These are phyloP conservation scores for Tenualosa thibaudeaui DNA, from an alignment of 2,797 vertebrate species.

Conservation along the genomic window DNA sequence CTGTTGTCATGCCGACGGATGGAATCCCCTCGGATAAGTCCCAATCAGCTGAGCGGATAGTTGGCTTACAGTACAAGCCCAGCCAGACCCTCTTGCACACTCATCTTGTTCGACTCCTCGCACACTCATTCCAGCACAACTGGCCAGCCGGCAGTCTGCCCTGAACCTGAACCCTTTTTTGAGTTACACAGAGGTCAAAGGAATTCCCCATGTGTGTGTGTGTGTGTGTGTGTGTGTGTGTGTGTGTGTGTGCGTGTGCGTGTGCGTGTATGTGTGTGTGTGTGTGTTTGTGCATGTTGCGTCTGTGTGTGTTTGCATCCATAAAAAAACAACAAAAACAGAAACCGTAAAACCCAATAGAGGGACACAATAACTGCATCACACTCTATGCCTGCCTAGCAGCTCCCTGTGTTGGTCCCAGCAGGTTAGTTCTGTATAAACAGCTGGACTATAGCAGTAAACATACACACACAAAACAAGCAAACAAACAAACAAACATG, in stretches of 20 bases:
- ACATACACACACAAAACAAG: not conserved
- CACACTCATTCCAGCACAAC: not conserved
- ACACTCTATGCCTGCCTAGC: not conserved
- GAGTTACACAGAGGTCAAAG: not conserved
- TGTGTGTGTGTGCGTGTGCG: not conserved
- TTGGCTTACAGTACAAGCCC: not conserved
- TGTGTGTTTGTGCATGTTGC: not conserved
- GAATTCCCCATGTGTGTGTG: not conserved
- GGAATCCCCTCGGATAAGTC: not conserved
- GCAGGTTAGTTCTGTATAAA: not conserved
- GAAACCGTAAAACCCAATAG: not conserved
- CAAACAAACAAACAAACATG: not conserved
- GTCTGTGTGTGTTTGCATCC: not conserved
- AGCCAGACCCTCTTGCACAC: not conserved
- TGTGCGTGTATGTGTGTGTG: not conserved
- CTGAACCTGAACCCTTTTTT: not conserved
- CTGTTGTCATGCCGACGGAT: not conserved
- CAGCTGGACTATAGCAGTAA: not conserved
- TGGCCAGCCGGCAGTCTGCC: not conserved
- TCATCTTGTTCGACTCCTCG: not conserved
- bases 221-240: constrained; percentile 3
- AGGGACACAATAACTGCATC: not conserved
- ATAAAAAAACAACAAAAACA: not conserved
- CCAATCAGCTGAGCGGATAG: not conserved
- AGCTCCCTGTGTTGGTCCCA: not conserved